A percentile compares a stretch with the other conserved stretches of the same genome.
Conservation (phyloP, 2,797 vertebrate species). For the Parauchenoglanis punctatus region DNA sequence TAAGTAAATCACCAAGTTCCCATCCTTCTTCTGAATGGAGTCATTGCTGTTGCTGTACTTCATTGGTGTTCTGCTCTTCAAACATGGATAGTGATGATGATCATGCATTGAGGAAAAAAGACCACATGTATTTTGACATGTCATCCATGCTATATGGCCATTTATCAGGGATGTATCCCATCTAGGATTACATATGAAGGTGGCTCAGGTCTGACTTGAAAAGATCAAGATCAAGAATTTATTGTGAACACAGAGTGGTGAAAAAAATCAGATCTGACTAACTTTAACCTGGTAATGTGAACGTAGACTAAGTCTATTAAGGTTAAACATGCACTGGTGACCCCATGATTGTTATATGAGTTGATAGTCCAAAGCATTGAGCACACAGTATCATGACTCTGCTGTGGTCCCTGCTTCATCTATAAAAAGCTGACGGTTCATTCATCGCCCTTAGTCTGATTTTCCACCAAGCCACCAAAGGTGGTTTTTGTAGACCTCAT, state of each 20-base stretch:
- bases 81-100: not conserved
- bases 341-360: not conserved
- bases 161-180: not conserved
- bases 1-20: not conserved
- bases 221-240: not conserved
- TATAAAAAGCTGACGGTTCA: constrained; percentile 1
- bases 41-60: not conserved
- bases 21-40: not conserved
- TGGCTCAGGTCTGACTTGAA: not conserved
- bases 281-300: not conserved
- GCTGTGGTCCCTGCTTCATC: not conserved
- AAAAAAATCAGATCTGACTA: not conserved
- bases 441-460: constrained; percentile 2
- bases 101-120: not conserved
- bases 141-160: not conserved
- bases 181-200: not conserved
- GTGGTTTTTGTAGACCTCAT: constrained; percentile 15
- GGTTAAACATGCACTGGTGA: not conserved
- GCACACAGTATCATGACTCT: not conserved
- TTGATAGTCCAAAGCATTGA: not conserved
- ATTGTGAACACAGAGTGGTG: not conserved
- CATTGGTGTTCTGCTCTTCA: not conserved
- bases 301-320: not conserved
- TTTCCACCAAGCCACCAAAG: not conserved
- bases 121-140: not conserved